phyloP scores from a whole-genome alignment of 2,888 invertebrate genomes.

The Gibbula magus region DNA sequence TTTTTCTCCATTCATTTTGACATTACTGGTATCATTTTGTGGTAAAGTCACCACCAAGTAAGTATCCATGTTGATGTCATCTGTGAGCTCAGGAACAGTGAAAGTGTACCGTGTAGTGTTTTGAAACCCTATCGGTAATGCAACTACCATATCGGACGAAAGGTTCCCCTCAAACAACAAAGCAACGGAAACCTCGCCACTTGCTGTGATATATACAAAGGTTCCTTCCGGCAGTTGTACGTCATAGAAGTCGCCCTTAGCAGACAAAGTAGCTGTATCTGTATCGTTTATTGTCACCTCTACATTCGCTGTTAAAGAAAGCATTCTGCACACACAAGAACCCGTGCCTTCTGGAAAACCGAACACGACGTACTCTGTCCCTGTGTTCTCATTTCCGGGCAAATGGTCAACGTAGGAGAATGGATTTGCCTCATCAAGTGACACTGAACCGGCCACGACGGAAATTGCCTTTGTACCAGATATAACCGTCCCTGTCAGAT shows the following conservation, averaged over 20 bases:
- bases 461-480: neutral
- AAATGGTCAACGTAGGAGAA: neutral
- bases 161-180: neutral
- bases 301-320: neutral
- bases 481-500: neutral
- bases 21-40: neutral
- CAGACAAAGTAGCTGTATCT: neutral
- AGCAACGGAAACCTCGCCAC: neutral
- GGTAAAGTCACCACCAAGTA: neutral
- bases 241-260: neutral
- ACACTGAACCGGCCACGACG: neutral
- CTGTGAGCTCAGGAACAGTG: neutral
- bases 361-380: neutral
- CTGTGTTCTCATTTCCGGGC: neutral
- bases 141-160: neutral
- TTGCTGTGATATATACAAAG: neutral
- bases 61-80: neutral
- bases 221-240: neutral
- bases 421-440: neutral
- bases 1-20: neutral
- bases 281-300: neutral
- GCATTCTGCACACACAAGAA: neutral
- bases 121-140: neutral
- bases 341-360: neutral
- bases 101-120: neutral